These are phyloP conservation scores for Ctenoplectra terminalis DNA, from an alignment of 1,140 invertebrate species.

Conservation along the genomic window DNA sequence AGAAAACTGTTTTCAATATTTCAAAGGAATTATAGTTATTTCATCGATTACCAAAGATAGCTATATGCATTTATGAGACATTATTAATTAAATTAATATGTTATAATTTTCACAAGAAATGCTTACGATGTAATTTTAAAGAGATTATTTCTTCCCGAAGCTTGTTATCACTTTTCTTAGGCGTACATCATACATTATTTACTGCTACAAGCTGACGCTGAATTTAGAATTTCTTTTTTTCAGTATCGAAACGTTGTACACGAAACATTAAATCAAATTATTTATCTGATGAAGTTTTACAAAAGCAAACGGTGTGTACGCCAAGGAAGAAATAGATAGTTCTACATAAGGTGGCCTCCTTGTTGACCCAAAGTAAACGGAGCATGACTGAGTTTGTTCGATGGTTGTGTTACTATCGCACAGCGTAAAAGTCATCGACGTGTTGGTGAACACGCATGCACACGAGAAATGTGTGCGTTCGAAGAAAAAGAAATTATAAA, in stretches of 20 bases:
- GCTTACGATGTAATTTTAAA: too few relatives aligned
- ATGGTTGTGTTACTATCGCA: constrained; percentile 66
- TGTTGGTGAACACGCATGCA: background rate
- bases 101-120: too few relatives aligned
- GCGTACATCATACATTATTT: background rate
- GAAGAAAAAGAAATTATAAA: constrained; percentile 31
- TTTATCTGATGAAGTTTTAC: background rate
- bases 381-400: constrained; percentile 73
- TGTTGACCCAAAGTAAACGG: constrained; percentile 71
- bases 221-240: too few relatives aligned
- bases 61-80: too few relatives aligned
- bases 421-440: constrained; percentile 41
- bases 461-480: background rate
- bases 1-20: too few relatives aligned
- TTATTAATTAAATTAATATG: too few relatives aligned
- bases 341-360: constrained; percentile 60
- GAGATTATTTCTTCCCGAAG: too few relatives aligned
- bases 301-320: background rate
- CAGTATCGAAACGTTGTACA: too few relatives aligned
- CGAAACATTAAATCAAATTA: background rate
- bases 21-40: too few relatives aligned
- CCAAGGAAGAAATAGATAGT: constrained; percentile 6
- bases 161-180: background rate
- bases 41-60: too few relatives aligned
- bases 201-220: too few relatives aligned